A percentile compares a stretch with the other conserved stretches of the same genome.
Evolutionary conservation across 1,140 invertebrate genomes (phyloP).

Genomic region (Drosophila funebris): DNA sequence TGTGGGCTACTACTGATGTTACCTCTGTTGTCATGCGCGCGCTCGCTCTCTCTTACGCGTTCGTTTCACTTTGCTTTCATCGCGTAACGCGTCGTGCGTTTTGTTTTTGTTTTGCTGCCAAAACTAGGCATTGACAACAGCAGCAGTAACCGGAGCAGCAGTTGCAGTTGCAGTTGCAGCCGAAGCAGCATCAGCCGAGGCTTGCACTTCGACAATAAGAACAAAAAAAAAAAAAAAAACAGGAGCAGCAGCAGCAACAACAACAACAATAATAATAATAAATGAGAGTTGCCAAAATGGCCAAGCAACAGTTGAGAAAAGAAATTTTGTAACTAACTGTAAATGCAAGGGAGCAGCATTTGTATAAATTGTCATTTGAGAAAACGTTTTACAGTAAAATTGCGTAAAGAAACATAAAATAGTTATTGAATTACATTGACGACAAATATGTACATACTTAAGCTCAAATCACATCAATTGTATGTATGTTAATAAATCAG

Average conservation of each 20-base stretch:
- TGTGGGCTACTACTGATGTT: constrained; percentile 23
- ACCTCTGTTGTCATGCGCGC: constrained; percentile 62
- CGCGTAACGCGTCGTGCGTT: constrained; percentile 40
- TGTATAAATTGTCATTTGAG: constrained; percentile 24
- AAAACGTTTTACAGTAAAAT: background rate
- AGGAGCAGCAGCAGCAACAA: constrained; percentile 3
- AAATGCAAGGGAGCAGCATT: constrained; percentile 9
- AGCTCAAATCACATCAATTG: constrained; percentile 26
- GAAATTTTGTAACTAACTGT: background rate
- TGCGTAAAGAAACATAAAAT: background rate
- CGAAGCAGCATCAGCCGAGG: constrained; percentile 9
- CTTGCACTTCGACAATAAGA: background rate
- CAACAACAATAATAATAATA: constrained; percentile 24
- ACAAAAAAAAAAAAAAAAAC: background rate
- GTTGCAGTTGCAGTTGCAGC: constrained; percentile 15
- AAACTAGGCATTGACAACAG: constrained; percentile 25
- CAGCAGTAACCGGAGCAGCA: background rate
- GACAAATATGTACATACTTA: constrained; percentile 16
- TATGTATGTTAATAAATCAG: constrained; percentile 29
- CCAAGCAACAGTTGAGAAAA: constrained; percentile 50
- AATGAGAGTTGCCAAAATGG: constrained; percentile 13
- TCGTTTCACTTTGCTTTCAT: constrained; percentile 20
- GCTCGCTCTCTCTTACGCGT: constrained; percentile 30
- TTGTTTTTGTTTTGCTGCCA: constrained; percentile 73
- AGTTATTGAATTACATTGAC: constrained; percentile 23